Conservation (phyloP, 2,888 invertebrate species). For the Phyllotreta cruciferae region DNA sequence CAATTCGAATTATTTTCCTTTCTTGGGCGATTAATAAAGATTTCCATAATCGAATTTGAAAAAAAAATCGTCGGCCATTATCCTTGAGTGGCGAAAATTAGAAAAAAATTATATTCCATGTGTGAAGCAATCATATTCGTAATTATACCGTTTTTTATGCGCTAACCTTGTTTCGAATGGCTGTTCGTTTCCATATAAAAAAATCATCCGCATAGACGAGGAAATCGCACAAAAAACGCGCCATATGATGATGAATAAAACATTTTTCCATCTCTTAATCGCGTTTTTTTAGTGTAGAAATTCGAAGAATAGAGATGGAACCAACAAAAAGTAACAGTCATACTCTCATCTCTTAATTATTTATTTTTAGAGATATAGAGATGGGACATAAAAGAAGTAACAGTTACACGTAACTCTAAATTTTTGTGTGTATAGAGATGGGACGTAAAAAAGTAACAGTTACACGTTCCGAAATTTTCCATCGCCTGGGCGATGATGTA, state of each 20-base stretch:
- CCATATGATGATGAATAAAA: too few species aligned
- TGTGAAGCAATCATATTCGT: slow-evolving; percentile 6
- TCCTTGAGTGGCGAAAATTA: neutral
- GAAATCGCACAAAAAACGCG: neutral
- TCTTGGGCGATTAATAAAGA: neutral
- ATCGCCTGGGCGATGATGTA: neutral
- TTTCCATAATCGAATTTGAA: neutral
- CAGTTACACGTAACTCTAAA: too few species aligned
- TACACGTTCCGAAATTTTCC: neutral
- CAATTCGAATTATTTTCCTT: neutral
- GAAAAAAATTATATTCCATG: slow-evolving; percentile 2
- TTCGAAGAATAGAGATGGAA: too few species aligned
- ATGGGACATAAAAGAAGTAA: too few species aligned
- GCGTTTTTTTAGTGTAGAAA: too few species aligned
- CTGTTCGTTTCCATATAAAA: too few species aligned
- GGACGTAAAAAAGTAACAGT: slow-evolving; percentile 1
- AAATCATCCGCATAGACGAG: neutral
- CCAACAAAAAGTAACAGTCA: too few species aligned
- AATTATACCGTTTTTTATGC: neutral
- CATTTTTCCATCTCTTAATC: too few species aligned
- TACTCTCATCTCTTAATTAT: too few species aligned
- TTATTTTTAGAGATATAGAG: too few species aligned
- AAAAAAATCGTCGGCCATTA: neutral
- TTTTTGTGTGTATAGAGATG: too few species aligned
- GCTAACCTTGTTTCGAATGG: neutral